Percentiles rank a stretch among this genome's conserved stretches.
Conservation (phyloP, 1,140 invertebrate species). For the Tribolium madens region DNA sequence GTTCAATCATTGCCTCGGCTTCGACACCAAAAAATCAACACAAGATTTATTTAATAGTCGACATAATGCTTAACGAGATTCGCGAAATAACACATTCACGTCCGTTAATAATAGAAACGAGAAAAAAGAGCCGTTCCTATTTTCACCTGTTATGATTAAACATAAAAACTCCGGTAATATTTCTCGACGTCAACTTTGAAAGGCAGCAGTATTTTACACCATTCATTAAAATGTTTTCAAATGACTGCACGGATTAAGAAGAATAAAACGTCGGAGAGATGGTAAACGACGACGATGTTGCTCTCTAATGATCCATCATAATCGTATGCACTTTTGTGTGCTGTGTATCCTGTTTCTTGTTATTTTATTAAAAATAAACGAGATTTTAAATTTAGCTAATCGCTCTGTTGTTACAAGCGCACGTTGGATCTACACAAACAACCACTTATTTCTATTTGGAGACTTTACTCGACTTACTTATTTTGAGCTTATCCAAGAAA, state of each 20-base stretch:
- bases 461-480: background rate
- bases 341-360: conserved; percentile 32
- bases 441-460: background rate
- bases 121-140: conserved; percentile 12
- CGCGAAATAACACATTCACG: background rate
- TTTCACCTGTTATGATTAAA: conserved; percentile 41
- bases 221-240: conserved; percentile 34
- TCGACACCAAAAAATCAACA: background rate
- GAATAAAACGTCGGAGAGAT: conserved; percentile 22
- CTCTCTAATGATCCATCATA: conserved; percentile 36
- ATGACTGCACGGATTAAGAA: conserved; percentile 11
- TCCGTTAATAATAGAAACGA: background rate
- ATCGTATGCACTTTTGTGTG: conserved; percentile 29
- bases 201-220: conserved; percentile 37
- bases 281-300: conserved; percentile 21
- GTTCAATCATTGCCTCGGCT: conserved; percentile 58
- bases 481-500: background rate
- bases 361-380: conserved; percentile 1
- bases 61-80: conserved; percentile 19
- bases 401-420: background rate
- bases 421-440: background rate
- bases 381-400: background rate
- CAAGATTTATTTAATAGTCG: conserved; percentile 8
- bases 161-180: conserved; percentile 23
- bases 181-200: conserved; percentile 35